Evolutionary conservation across 2,888 invertebrate species (phyloP), one percentile per base, ranked within the genome.

Genomic region (Sarcophaga rosellei): DNA sequence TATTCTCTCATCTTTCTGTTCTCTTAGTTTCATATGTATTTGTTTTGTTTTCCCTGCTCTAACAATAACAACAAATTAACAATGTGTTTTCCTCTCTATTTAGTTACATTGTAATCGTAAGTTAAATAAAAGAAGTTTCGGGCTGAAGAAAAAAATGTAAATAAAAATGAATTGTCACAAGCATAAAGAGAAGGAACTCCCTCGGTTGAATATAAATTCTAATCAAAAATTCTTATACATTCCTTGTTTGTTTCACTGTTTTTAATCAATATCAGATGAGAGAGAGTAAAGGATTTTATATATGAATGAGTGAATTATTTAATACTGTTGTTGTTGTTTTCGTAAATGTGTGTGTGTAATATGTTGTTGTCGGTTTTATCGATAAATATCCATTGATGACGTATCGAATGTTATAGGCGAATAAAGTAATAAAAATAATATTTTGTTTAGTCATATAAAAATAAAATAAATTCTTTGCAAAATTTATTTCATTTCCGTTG

Each of bases 11-110:
- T 11, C 59, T 12, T 75, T 61, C 70, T 45, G 59, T 61, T 81
- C 35, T 35, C 35, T 35, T 35, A 35, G 35, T 35, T 35, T 35
- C 35, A 35, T 35, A 35, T 35, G 35, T 35, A 35, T 35, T 35
- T 35, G 35, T 72, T 80, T 86, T 86, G 80, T 83, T 86, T 86
- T 83, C 79, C 73, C 76, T 83, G 76, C 35, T 72, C 79, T 66
- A 53, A 15, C 17, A 17, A 53, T 17, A 53, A 53, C 5, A 53
- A 53, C 53, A 53, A 53, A 53, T 53, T 53, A 53, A 17, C 12
- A 53, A 35, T 35, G 35, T 35, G 61, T 66, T 66, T 59, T 66
- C 59, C 76, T 70, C 62, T 77, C 47, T 66, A n/a, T 65, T 62
- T 66, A 20, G 45, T 78, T 63, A 74, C 78, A 79, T 61, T 82